Evolutionary conservation across 1,140 invertebrate species (phyloP).

Genomic region (Drosophila mojavensis): DNA sequence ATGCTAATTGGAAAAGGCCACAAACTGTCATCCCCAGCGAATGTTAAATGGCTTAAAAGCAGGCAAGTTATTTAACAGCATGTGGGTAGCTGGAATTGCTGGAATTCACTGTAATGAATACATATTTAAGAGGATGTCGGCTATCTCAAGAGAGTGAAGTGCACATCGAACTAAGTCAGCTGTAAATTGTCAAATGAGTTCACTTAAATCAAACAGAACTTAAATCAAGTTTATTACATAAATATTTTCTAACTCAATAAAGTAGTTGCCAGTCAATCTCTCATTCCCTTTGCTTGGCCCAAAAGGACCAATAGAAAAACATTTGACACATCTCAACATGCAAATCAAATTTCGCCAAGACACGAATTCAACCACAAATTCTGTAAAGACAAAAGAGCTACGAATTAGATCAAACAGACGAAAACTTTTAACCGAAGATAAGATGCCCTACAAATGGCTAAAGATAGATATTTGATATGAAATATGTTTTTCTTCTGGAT

Average conservation of each 20-base stretch:
- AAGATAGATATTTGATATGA: too few species aligned
- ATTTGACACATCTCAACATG: constrained; percentile 16
- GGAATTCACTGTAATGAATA: too few species aligned
- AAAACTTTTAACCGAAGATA: background rate
- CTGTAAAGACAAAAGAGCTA: constrained; percentile 19
- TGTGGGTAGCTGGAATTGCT: too few species aligned
- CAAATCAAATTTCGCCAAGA: constrained; percentile 28
- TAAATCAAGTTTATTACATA: too few species aligned
- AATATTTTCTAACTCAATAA: background rate
- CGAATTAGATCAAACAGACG: background rate
- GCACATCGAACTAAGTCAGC: too few species aligned
- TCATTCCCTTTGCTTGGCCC: background rate
- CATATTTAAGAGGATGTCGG: too few species aligned
- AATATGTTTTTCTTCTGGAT: too few species aligned
- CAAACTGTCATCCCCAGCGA: background rate
- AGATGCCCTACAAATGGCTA: background rate
- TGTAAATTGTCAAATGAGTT: too few species aligned
- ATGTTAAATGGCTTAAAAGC: background rate
- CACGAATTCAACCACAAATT: constrained; percentile 31
- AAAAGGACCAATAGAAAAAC: constrained; percentile 6
- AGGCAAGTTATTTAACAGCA: constrained; percentile 2
- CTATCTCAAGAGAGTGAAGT: too few species aligned
- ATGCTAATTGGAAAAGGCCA: constrained; percentile 29
- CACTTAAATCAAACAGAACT: too few species aligned
- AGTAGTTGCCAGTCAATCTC: background rate